Percentiles rank a stretch among this genome's conserved stretches.
phyloP scores from a whole-genome alignment of 2,797 vertebrate species.

The Naso thynnoides region DNA sequence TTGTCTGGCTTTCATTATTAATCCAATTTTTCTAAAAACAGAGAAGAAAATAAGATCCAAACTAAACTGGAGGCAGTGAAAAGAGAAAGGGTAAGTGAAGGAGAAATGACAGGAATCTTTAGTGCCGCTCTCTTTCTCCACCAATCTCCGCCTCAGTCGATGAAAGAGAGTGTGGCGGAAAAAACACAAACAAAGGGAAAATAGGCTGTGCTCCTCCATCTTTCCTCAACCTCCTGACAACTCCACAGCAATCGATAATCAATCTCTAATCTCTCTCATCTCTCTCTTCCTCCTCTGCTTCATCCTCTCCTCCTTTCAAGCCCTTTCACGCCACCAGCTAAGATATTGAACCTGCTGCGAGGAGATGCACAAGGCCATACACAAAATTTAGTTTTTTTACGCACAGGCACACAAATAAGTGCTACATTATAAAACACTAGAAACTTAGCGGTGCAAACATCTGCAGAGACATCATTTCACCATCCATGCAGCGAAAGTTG shows the following conservation, averaged over 20 bases:
- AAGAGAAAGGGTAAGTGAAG: conserved; percentile 69
- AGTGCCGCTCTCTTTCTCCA: conserved; percentile 38
- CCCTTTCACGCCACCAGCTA: conserved; percentile 44
- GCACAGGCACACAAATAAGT: not conserved
- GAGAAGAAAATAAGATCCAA: conserved; percentile 36
- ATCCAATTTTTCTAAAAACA: conserved; percentile 45
- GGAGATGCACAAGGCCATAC: conserved; percentile 21
- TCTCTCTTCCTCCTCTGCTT: conserved; percentile 41
- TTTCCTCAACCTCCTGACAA: conserved; percentile 60
- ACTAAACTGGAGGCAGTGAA: conserved; percentile 28
- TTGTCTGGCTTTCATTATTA: conserved; percentile 37
- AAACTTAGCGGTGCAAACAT: not conserved
- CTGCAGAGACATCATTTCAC: too few relatives aligned
- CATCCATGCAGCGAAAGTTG: too few relatives aligned
- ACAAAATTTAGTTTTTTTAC: conserved; percentile 13
- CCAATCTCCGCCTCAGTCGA: conserved; percentile 43
- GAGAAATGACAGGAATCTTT: conserved; percentile 67
- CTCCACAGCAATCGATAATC: conserved; percentile 75
- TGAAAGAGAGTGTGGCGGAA: conserved; percentile 26
- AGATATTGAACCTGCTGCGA: conserved; percentile 44
- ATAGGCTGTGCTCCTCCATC: conserved; percentile 62
- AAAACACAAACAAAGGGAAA: conserved; percentile 66
- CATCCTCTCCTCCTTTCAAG: conserved; percentile 40
- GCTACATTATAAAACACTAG: not conserved
- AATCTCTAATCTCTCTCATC: conserved; percentile 77